Base-by-base conservation (phyloP, 2,888 invertebrate species). In the Pachliopta kotzebuea region DNA sequence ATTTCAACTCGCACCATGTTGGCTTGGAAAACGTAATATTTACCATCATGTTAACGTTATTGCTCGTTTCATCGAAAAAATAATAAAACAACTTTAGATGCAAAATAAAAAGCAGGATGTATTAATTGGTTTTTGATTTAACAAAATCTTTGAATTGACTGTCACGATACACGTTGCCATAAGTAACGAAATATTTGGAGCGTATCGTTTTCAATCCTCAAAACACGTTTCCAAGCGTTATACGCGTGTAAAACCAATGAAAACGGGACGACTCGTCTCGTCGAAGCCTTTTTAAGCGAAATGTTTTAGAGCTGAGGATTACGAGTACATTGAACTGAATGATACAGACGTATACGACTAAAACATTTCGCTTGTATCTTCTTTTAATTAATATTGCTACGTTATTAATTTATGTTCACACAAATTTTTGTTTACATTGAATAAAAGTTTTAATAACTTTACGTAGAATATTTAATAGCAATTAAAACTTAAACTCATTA, bases 261-360 rank as follows among this genome's bases (percentile, higher is more conserved):
- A 61, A 55, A 61, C 61, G 54, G 61, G 61, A 61, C 45, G 55
- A 42, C 29, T 61, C 61, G 55, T 54, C 29, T 61, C 61, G 61
- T 54, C 61, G 42, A 55, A 55, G 61, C 61, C 61, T 61, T 61
- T 61, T 55, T 49, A 61, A 42, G 61, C 55, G 61, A 61, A 55
- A 55, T 61, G 55, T 61, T 61, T 61, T 45, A 54, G 45, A 61
- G 60, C 42, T 20, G 29, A 61, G 54, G 61, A 61, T 61, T 61
- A 61, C 55, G 45, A 37, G 37, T 37, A 37, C 37, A 14, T 55
- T 54, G 45, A 54, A 24, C 61, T 61, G 45, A 26, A 60, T 42
- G 24, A 23, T 54, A 9, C 56, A 60, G 54, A 21, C 23, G 21
- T 21, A 52, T 21, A 11, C 14, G 50, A 8, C 7, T 50, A 50